These are phyloP conservation scores for Haliclystus octoradiatus DNA, from an alignment of 30 jellyfish, hydroid and myxozoan species.

Conservation along the genomic window DNA sequence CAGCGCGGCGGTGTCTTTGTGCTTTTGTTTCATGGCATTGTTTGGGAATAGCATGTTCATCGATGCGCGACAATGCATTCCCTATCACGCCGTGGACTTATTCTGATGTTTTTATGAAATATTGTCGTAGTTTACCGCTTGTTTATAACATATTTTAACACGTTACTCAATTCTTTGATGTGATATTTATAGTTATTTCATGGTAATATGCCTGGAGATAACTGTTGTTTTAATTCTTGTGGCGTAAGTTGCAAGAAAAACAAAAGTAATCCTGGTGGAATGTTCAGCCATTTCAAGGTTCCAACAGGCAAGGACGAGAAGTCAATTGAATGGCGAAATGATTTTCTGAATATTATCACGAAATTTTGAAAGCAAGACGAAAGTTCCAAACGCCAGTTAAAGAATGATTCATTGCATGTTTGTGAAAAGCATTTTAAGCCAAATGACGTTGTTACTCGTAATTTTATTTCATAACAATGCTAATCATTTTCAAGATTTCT, in stretches of 20 bases:
- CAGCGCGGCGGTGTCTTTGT: slow-evolving; percentile 14
- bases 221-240: slow-evolving; percentile 15
- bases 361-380: slow-evolving; percentile 15
- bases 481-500: too few species aligned
- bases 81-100: too few species aligned
- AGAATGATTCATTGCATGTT: not conserved
- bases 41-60: slow-evolving; percentile 11
- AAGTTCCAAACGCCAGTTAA: slow-evolving; percentile 2
- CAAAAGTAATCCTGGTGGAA: slow-evolving; percentile 5
- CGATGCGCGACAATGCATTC: slow-evolving; percentile 17
- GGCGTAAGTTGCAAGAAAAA: slow-evolving; percentile 22
- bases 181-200: too few species aligned
- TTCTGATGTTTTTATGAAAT: too few species aligned
- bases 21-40: slow-evolving; percentile 10
- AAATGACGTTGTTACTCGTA: slow-evolving; percentile 7
- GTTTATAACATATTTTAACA: too few species aligned
- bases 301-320: slow-evolving; percentile 7
- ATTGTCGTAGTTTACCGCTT: too few species aligned
- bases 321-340: not conserved
- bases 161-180: too few species aligned
- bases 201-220: slow-evolving; percentile 26
- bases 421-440: slow-evolving; percentile 16
- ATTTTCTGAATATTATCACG: slow-evolving; percentile 6
- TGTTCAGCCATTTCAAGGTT: slow-evolving; percentile 2
- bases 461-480: too few species aligned